Conservation (phyloP, 2,113 vertebrate species). For the Caracal caracal region DNA sequence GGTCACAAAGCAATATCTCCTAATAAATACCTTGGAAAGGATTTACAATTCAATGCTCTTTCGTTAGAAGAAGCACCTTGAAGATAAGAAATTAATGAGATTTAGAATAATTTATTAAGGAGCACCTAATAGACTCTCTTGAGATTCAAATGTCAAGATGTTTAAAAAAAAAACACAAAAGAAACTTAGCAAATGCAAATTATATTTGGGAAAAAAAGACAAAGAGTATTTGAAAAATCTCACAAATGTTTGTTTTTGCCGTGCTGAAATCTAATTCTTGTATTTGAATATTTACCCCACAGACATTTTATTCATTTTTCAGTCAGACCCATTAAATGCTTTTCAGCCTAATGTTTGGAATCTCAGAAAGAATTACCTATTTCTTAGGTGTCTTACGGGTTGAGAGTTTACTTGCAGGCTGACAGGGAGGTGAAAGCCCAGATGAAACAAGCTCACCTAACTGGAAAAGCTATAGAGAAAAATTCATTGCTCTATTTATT, state of each 20-base stretch:
- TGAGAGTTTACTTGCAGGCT: constrained; percentile 32
- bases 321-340: constrained; percentile 44
- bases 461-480: neutral
- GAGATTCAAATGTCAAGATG: constrained; percentile 79
- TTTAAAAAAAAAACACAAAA: constrained; percentile 67
- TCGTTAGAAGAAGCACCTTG: constrained; percentile 67
- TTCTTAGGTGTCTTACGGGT: constrained; percentile 38
- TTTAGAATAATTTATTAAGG: constrained; percentile 78
- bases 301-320: constrained; percentile 60
- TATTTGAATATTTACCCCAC: constrained; percentile 70
- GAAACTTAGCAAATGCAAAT: constrained; percentile 76
- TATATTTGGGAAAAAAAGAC: constrained; percentile 28
- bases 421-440: neutral
- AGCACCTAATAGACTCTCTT: constrained; percentile 66
- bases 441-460: neutral
- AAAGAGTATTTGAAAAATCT: constrained; percentile 77
- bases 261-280: constrained; percentile 75
- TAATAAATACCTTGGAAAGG: constrained; percentile 76
- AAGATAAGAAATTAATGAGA: constrained; percentile 76
- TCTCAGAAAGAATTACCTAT: constrained; percentile 40
- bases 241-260: constrained; percentile 79
- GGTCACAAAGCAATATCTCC: constrained; percentile 69
- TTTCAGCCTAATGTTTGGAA: constrained; percentile 66
- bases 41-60: constrained; percentile 68
- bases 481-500: constrained; percentile 55